Base-by-base conservation (phyloP, 2,888 invertebrate species). In the Scaeva pyrastri region DNA sequence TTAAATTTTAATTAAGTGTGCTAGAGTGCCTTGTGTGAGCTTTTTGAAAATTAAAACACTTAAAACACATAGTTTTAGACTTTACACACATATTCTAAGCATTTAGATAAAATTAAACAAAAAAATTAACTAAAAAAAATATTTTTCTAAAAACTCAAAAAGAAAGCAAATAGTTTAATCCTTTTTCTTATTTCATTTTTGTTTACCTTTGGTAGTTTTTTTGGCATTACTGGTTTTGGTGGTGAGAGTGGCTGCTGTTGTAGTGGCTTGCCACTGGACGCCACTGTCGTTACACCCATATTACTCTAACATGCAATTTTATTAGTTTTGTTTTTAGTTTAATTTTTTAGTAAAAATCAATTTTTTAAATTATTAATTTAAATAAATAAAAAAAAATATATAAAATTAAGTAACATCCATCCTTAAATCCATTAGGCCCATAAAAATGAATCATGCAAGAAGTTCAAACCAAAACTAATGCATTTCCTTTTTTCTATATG, bases 181-280 rank as follows among this genome's bases (percentile, higher is more conserved):
- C 56, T n/a, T 79, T 62, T 72, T 48, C 89, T 92, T 92, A 31
- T 64, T 36, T 31, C 31, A 3, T n/a, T 41, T 80, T 71, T 75
- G 56, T 90, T 92, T 92, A 92, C 92, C 92, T 92, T 92, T 88
- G 91, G 89, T 76, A 91, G 89, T 90, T 91, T 92, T 90, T 90
- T 89, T 90, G 91, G 91, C 88, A 91, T 89, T 89, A 92, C 90
- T 89, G 92, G 92, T 90, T 90, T 92, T 84, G 92, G 92, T 89
- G 92, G 92, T 89, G 92, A 92, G 88, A 92, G 89, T 89, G 92
- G 92, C 90, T 92, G 92, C 89, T 91, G 92, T 90, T 92, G 92
- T 88, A 92, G 88, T 88, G 86, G 88, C 64, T 88, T 85, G 80
- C 75, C 78, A 85, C 85, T 71, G 66, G 56, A 62, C 39, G 52